A percentile compares a stretch with the other conserved stretches of the same genome.
phyloP scores from a whole-genome alignment of 2,113 vertebrate genomes.

The Rhinopithecus roxellana region DNA sequence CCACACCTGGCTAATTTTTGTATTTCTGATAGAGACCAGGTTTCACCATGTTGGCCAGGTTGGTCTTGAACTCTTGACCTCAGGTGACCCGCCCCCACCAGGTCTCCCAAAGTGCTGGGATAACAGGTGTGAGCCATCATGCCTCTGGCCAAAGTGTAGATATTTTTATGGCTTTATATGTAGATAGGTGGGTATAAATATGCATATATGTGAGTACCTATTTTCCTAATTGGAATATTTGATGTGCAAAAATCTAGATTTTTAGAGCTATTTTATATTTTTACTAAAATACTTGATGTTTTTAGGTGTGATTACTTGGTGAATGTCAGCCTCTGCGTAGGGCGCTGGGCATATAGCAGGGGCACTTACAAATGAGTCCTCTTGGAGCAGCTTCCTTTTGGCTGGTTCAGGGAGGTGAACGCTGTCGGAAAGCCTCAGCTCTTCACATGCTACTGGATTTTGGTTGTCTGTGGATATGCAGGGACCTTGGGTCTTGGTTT shows the following conservation, averaged over 20 bases:
- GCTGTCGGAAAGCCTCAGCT: background rate
- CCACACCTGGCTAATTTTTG: background rate
- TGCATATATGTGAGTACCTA: background rate
- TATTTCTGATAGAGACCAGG: background rate
- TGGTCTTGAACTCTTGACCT: background rate
- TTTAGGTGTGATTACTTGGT: background rate
- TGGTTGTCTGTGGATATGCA: background rate
- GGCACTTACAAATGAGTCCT: background rate
- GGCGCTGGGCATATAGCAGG: background rate
- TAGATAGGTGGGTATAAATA: background rate
- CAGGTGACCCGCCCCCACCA: too few species aligned
- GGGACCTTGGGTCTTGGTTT: background rate
- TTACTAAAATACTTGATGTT: background rate
- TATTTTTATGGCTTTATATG: background rate
- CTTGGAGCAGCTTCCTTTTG: background rate
- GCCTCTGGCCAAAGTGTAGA: background rate
- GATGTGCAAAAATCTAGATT: background rate
- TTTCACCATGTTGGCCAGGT: background rate
- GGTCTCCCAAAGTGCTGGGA: background rate
- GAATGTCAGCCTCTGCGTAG: background rate
- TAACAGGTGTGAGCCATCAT: background rate
- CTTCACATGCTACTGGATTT: background rate
- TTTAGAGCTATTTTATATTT: background rate
- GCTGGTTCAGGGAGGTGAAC: rapidly evolving
- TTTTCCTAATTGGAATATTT: background rate